Evolutionary conservation across 64 coral and sea anemone genomes (phyloP), one percentile per base, ranked within the genome.

Genomic region (Montipora sp.): DNA sequence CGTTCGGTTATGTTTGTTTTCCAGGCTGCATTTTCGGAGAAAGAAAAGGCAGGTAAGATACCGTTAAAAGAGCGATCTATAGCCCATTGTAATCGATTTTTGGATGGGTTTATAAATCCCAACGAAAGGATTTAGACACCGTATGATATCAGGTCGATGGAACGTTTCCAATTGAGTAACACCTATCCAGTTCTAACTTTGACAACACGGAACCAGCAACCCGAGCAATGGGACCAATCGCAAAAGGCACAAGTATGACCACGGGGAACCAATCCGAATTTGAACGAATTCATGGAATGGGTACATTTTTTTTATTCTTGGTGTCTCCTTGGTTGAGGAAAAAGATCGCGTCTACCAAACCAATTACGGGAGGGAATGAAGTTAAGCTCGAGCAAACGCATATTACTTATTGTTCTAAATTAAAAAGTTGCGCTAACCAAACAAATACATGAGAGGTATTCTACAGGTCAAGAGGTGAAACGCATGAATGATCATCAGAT

Each of bases 41-140:
- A 48, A 45, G 82, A 85, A 22, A 85, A 85, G 46, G 71, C 70
- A 71, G 60, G 82, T 85, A 51, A 72, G 82, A 23, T 8, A 57
- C 7, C 53, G 53, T 57, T 23, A 63, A 63, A 11, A 14, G 60
- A 11, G 14, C 14, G 11, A 12, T 36, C 36, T 36, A 36, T 36
- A 36, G 36, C 36, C 36, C 36, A 36, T 14, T 63, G 60, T 63
- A 7, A 14, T 18, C 13, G 2, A 63, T 63, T 19, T 63, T 63
- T 12, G 14, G 11, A 16, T 14, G 59, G 3, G 14, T 14, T 63
- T 7, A 57, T 57, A 63, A 12, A 63, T 63, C 59, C 59, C 11
- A 11, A 14, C 14, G 3, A 14, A 16, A 14, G 0, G 9, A 16
- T 11, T 14, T 16, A 63, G 13, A 63, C 3, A 2, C 10, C 2